Evolutionary conservation across 2,888 invertebrate species (phyloP).

Genomic region (Polyommatus icarus): DNA sequence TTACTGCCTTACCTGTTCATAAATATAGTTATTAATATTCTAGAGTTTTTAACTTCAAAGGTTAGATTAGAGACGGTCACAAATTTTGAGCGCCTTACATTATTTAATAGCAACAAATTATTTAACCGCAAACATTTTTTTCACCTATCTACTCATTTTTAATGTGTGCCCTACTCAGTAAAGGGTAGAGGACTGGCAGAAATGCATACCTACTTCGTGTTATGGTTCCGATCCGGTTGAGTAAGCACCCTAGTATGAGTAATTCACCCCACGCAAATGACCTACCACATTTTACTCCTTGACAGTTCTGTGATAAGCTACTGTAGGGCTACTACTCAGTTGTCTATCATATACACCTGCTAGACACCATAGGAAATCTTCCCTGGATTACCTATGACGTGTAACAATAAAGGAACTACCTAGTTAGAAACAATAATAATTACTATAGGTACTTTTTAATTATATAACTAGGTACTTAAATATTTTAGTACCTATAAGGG

Average conservation of each 20-base stretch:
- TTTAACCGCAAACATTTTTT: conserved; percentile 42
- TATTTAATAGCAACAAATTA: conserved; percentile 43
- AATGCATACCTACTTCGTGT: conserved; percentile 46
- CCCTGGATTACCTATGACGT: too few relatives aligned
- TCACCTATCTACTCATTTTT: conserved; percentile 34
- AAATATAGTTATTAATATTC: too few relatives aligned
- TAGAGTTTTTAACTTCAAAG: not conserved
- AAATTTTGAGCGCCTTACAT: conserved; percentile 39
- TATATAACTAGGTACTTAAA: too few relatives aligned
- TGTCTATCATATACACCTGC: not conserved
- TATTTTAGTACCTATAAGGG: too few relatives aligned
- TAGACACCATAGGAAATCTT: not conserved
- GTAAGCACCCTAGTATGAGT: conserved; percentile 52
- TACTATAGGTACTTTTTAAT: too few relatives aligned
- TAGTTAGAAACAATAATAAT: too few relatives aligned
- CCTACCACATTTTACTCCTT: not conserved
- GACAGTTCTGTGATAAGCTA: not conserved
- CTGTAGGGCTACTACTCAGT: not conserved
- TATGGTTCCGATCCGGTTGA: conserved; percentile 58
- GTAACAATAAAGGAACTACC: too few relatives aligned
- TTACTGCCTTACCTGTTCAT: not conserved
- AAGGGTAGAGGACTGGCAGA: conserved; percentile 50
- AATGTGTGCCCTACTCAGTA: conserved; percentile 48
- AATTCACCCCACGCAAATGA: conserved; percentile 30
- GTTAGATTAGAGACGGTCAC: not conserved